Evolutionary conservation across 2,888 invertebrate genomes (phyloP).

Genomic region (Cephus sareptanus): DNA sequence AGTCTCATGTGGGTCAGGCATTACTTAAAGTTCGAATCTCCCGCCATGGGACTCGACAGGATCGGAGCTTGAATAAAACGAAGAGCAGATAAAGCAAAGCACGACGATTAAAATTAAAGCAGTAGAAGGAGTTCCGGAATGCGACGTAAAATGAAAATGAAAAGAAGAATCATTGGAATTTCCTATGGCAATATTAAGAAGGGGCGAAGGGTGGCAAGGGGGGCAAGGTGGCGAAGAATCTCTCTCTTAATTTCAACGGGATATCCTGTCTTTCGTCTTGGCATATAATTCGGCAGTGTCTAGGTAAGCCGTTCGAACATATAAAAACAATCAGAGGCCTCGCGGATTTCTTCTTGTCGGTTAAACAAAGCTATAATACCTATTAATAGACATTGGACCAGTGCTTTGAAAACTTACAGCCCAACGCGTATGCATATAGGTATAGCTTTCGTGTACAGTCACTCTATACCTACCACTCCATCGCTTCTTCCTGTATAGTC

Average conservation of each 20-base stretch:
- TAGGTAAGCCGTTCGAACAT: background rate
- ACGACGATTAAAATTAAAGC: background rate
- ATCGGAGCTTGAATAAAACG: background rate
- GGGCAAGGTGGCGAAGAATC: too few species aligned
- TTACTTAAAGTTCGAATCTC: background rate
- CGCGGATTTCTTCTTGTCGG: background rate
- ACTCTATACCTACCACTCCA: background rate
- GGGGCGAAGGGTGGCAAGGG: fast-evolving
- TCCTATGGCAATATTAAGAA: background rate
- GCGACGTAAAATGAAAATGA: background rate
- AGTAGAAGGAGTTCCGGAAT: background rate
- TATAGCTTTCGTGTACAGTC: background rate
- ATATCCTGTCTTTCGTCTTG: background rate
- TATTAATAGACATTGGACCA: background rate
- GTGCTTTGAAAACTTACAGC: background rate
- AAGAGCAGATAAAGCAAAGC: background rate
- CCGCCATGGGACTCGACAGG: background rate
- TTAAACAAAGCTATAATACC: background rate
- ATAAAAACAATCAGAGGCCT: background rate
- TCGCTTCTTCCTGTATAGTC: background rate
- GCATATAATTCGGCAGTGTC: background rate
- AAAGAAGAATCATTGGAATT: background rate
- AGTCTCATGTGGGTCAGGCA: background rate
- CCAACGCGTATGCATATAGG: background rate
- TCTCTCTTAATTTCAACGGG: background rate